Evolutionary conservation across 1,140 invertebrate genomes (phyloP), one percentile per base, ranked within the genome.

Genomic region (Nasonia giraulti): DNA sequence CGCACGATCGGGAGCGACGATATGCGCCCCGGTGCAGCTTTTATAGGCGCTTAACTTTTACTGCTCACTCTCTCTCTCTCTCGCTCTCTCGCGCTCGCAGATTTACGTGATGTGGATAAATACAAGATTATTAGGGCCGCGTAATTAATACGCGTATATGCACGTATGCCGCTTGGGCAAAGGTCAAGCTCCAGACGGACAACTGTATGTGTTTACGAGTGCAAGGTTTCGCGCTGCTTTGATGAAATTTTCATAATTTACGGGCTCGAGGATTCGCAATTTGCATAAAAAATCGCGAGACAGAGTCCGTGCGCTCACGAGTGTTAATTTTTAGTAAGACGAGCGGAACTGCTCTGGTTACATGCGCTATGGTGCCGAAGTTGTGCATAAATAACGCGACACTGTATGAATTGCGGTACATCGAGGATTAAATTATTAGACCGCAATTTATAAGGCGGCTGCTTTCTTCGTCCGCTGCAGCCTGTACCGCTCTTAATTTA

Each of bases 21-120:
- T 86, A 87, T 33, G 71, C 40, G 31, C 66, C 2, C 40, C 31
- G 12, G 40, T 77, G 73, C 81, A 23, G 83, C 71, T 82, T 86
- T 84, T 85, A 85, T 86, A 83, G 83, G 84, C 82, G 86, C 85
- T 86, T 82, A 86, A 88, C 83, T 86, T 88, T 88, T 87, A 87
- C 84, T 86, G 68, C 80, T 62, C 86, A 71, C 80, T 62, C 86
- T 75, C 47, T 75, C 47, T 27, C 27, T 27, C 27, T 27, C 27
- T 27, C 27, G 1, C 80, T n/a, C 86, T 75, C 37, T 75, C 47
- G 73, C 73, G 75, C 10, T 27, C 31, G 37, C 33, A 85, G 85
- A 87, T 88, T 88, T 88, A 88, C 86, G 86, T 87, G 85, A 86
- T 83, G 68, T 55, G 82, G 47, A 86, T 87, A 79, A 86, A 85